Conservation (phyloP, 2,113 vertebrate genomes). For the Triplophysa dalaica region DNA sequence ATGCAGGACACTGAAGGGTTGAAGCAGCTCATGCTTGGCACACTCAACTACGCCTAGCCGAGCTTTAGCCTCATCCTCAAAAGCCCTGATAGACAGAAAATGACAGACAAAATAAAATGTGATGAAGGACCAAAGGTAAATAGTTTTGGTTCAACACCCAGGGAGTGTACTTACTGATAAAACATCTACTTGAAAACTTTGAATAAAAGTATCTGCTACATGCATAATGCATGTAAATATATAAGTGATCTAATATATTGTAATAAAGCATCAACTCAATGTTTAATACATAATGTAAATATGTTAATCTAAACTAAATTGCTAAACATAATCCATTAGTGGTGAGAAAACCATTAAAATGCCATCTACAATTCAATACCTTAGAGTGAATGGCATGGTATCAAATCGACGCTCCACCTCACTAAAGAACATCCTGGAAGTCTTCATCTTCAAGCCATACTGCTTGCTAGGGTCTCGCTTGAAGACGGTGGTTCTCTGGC, state of each 20-base stretch:
- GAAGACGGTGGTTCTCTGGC: conserved; percentile 96
- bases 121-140: not conserved
- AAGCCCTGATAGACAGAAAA: conserved; percentile 76
- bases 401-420: conserved; percentile 95
- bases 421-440: conserved; percentile 95
- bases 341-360: not conserved
- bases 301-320: not conserved
- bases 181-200: too few species aligned
- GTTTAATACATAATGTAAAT: not conserved
- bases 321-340: not conserved
- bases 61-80: conserved; percentile 95
- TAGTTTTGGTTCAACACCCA: not conserved
- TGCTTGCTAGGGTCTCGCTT: conserved; percentile 96
- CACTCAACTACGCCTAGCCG: conserved; percentile 95
- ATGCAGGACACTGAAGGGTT: conserved; percentile 94
- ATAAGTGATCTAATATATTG: not conserved
- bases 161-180: too few species aligned
- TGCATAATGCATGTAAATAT: too few species aligned
- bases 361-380: conserved; percentile 67
- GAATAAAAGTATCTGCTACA: too few species aligned
- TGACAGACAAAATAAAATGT: not conserved
- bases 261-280: not conserved
- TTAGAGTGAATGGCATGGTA: conserved; percentile 95
- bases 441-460: conserved; percentile 98
- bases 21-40: conserved; percentile 93